These are phyloP conservation scores for Nipponacmea schrenckii DNA, from an alignment of 2,888 invertebrate species.

Conservation along the genomic window DNA sequence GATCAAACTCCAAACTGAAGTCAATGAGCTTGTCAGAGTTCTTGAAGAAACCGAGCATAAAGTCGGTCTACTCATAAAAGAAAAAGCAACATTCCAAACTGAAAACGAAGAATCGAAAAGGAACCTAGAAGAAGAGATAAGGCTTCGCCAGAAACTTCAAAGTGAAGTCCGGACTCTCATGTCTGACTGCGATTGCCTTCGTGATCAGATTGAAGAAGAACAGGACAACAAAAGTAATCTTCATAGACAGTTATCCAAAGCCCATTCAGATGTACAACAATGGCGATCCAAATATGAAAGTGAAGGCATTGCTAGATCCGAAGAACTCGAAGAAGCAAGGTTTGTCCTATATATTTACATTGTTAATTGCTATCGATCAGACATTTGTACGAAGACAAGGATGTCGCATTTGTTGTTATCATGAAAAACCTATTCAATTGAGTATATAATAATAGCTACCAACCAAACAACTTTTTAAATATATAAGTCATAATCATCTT, in stretches of 20 bases:
- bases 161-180: constrained; percentile 96
- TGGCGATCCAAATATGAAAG: constrained; percentile 99
- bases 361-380: neutral
- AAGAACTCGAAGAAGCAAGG: constrained; percentile 68
- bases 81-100: constrained; percentile 89
- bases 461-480: too few species aligned
- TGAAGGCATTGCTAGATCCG: constrained; percentile 73
- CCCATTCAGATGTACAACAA: constrained; percentile 93
- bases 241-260: constrained; percentile 97
- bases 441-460: too few species aligned
- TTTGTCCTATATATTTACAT: neutral
- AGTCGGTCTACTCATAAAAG: constrained; percentile 91
- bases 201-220: constrained; percentile 98
- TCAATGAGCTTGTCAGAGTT: constrained; percentile 93
- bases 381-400: neutral
- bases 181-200: constrained; percentile 97
- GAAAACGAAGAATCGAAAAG: constrained; percentile 98
- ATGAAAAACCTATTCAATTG: too few species aligned
- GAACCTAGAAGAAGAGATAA: constrained; percentile 91
- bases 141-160: constrained; percentile 62
- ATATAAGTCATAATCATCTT: too few species aligned
- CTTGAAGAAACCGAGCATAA: constrained; percentile 98
- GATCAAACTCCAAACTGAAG: constrained; percentile 97
- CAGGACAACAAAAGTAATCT: constrained; percentile 97
- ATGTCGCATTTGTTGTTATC: neutral